phyloP scores from a whole-genome alignment of 2,113 vertebrate species.

The Phyllostomus discolor region DNA sequence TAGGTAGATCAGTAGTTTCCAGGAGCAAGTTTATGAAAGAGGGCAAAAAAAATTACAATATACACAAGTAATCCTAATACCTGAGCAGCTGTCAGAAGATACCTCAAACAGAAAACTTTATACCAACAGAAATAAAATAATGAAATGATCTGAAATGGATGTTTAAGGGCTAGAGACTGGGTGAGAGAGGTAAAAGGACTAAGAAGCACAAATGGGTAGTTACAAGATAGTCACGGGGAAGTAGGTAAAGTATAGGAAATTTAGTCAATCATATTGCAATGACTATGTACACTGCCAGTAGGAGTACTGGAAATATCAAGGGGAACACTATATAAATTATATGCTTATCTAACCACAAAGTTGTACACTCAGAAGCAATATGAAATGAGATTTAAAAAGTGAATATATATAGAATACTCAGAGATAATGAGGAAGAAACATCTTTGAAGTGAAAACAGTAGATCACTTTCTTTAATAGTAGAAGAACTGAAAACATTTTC shows the following conservation, averaged over 20 bases:
- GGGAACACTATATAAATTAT: neutral
- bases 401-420: neutral
- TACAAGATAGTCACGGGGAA: too few species aligned
- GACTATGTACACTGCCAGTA: too few species aligned
- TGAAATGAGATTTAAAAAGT: neutral
- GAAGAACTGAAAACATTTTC: neutral
- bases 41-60: neutral
- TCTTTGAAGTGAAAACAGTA: neutral
- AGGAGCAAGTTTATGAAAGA: neutral
- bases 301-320: too few species aligned
- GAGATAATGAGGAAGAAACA: neutral
- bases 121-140: neutral
- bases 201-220: too few species aligned
- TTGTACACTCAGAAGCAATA: neutral
- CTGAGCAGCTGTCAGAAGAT: neutral
- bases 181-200: too few species aligned
- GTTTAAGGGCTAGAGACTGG: neutral
- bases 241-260: too few species aligned
- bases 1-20: neutral
- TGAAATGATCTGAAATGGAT: neutral
- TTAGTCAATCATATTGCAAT: too few species aligned
- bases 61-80: neutral
- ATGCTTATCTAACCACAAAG: neutral
- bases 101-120: neutral
- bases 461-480: neutral